These are phyloP conservation scores for Aradophagus sp. DNA, from an alignment of 1,140 invertebrate genomes.

Conservation along the genomic window DNA sequence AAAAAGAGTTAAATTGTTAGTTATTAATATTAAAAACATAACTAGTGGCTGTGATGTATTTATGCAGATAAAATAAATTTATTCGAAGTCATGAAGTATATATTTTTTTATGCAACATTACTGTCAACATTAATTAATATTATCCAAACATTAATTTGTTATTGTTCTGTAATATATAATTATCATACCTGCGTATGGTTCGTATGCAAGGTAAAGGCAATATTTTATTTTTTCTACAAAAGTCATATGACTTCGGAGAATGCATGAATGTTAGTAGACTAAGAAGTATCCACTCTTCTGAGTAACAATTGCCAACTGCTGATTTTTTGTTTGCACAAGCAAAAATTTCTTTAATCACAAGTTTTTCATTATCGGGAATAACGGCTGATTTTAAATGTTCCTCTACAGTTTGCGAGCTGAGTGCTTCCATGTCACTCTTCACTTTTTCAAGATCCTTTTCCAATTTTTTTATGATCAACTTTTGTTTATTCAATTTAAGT, in stretches of 20 bases:
- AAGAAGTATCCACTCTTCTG: background rate
- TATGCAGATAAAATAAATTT: no score
- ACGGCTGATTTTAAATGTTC: background rate
- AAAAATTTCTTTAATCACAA: no score
- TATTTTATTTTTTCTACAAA: background rate
- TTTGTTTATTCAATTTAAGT: background rate
- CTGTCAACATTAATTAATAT: no score
- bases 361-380: no score
- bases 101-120: no score
- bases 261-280: background rate
- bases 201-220: conserved; percentile 1
- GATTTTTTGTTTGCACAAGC: background rate
- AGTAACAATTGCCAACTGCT: background rate
- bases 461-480: background rate
- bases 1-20: no score
- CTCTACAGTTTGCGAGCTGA: background rate
- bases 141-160: no score
- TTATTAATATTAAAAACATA: no score
- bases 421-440: background rate
- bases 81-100: no score
- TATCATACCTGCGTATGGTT: background rate
- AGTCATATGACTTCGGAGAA: background rate
- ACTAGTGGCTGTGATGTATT: no score
- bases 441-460: background rate
- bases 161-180: background rate